Evolutionary conservation across 2,888 invertebrate genomes (phyloP), one percentile per base, ranked within the genome.

Genomic region (Calliphora vomitoria): DNA sequence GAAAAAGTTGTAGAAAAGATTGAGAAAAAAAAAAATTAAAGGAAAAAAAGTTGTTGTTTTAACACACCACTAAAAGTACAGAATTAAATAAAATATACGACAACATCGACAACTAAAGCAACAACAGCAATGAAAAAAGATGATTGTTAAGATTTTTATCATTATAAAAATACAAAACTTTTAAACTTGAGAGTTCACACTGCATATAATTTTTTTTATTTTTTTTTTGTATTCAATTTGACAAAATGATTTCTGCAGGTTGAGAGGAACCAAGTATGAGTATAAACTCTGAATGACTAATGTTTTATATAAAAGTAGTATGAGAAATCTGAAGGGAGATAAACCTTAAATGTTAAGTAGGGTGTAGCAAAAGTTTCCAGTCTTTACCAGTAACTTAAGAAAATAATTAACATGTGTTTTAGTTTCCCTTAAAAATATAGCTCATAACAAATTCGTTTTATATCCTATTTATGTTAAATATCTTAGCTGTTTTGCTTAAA

Each of bases 181-280:
- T 89, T 88, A 89, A 90, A 91, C 90, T 90, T 89, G 89, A 90
- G 87, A 90, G 87, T 87, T 89, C 89, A 89, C 87, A 89, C 87
- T 87, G 87, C 87, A 87, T 86, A 86, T 81, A 76, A 62, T 74
- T 85, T 60, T 74, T 72, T 20, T 44, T 60, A 35, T 38, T 53
- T 71, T 41, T 60, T 15, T 71, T 62, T 44, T 44, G 4, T 58
- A 76, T 79, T 62, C 80, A 74, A 81, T 80, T 80, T 85, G 85
- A 85, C 69, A 85, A 81, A 85, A 81, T 81, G 62, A 75, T 76
- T 69, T 69, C 81, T 80, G 85, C 85, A 85, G 81, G 85, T 85
- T 85, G 80, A 66, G 31, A 53, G 47, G 41, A 41, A 58, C 58
- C 55, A n/a, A 1, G 11, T 20, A 50, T 62, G 11, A 8, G 4